phyloP scores from a whole-genome alignment of 2,113 vertebrate genomes.

The Reinhardtius hippoglossoides region DNA sequence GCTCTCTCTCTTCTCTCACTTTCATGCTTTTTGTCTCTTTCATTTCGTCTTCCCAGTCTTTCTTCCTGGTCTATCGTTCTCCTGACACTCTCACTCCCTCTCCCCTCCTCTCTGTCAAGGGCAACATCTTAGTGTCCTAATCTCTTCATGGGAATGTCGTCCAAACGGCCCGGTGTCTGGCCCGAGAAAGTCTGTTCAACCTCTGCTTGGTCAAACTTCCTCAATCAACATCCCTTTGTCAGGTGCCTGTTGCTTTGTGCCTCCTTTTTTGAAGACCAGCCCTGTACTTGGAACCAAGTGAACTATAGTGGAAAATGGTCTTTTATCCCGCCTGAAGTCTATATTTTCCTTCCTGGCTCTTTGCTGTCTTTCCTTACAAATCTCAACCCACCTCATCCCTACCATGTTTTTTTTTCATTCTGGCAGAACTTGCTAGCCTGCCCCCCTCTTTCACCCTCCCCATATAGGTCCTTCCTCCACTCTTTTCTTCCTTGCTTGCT shows the following conservation, averaged over 20 bases:
- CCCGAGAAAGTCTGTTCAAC: conserved; percentile 40
- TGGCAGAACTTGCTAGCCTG: conserved; percentile 49
- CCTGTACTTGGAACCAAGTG: conserved; percentile 21
- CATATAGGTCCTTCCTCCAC: conserved; percentile 60
- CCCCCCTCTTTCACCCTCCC: conserved; percentile 32
- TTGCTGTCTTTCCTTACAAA: conserved; percentile 47
- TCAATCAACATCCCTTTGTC: conserved; percentile 49
- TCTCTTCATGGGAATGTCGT: conserved; percentile 49
- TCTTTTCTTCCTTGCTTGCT: conserved; percentile 44
- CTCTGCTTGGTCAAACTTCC: conserved; percentile 39
- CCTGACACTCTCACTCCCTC: conserved; percentile 51
- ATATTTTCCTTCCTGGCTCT: conserved; percentile 39
- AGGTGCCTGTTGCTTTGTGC: conserved; percentile 41
- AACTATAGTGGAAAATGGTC: conserved; percentile 18
- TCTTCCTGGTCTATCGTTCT: conserved; percentile 60
- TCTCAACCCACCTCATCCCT: conserved; percentile 46
- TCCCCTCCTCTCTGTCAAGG: conserved; percentile 47
- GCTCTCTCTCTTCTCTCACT: conserved; percentile 46
- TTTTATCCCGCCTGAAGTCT: conserved; percentile 13
- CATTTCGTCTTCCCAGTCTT: conserved; percentile 53
- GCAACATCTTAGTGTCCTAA: conserved; percentile 62
- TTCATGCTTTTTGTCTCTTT: conserved; percentile 58
- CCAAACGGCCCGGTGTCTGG: conserved; percentile 52
- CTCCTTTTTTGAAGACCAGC: conserved; percentile 27
- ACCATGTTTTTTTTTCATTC: conserved; percentile 30